phyloP scores from a whole-genome alignment of 2,113 vertebrate genomes.

The Rana temporaria region DNA sequence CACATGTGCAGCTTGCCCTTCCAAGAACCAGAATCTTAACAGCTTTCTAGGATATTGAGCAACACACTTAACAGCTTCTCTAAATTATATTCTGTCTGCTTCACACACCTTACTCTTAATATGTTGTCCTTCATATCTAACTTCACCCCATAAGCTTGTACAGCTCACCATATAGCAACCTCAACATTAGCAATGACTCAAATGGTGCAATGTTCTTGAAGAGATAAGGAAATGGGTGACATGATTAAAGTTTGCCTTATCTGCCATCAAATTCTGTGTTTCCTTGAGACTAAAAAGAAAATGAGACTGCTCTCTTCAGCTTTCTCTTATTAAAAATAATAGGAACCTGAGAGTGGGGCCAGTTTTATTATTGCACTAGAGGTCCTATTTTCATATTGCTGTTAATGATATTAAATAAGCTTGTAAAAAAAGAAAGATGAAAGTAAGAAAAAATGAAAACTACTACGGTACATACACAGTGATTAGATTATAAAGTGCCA shows the following conservation, averaged over 20 bases:
- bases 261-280: slow-evolving; percentile 29
- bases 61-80: slow-evolving; percentile 11
- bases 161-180: background rate
- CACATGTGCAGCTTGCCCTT: slow-evolving; percentile 15
- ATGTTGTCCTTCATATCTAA: slow-evolving; percentile 3
- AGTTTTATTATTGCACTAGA: background rate
- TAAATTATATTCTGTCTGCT: slow-evolving; percentile 1
- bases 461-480: background rate
- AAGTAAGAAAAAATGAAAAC: background rate
- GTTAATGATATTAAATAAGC: too few relatives aligned
- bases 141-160: background rate
- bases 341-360: background rate
- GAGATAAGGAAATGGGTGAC: slow-evolving; percentile 31
- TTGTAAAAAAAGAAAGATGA: background rate
- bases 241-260: slow-evolving; percentile 23
- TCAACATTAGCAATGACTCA: slow-evolving; percentile 27
- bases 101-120: slow-evolving; percentile 14
- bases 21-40: background rate
- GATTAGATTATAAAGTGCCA: slow-evolving; percentile 9
- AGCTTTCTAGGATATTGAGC: background rate
- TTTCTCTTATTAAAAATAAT: background rate
- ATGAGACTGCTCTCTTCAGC: background rate
- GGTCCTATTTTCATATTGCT: background rate
- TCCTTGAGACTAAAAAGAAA: slow-evolving; percentile 23
- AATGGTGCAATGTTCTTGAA: slow-evolving; percentile 30